A percentile compares a stretch with the other conserved stretches of the same genome.
Evolutionary conservation across 1,140 invertebrate genomes (phyloP).

Genomic region (Teleopsis dalmanni): DNA sequence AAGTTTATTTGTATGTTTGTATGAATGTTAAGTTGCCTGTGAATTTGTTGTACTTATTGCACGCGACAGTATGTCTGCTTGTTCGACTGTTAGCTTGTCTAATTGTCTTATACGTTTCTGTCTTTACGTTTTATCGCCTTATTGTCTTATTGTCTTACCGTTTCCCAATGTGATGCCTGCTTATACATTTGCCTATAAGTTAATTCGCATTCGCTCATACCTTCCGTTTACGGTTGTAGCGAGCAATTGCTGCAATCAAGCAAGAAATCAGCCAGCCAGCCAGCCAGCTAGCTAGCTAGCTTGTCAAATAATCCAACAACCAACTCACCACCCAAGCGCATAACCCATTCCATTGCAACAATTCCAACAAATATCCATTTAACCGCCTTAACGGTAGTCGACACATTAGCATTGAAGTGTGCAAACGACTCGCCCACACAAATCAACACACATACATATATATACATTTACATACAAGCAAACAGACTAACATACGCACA

Average conservation of each 20-base stretch:
- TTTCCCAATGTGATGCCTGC: too few species aligned
- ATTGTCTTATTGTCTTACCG: too few species aligned
- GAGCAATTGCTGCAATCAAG: neutral
- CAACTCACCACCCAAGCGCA: constrained; percentile 1
- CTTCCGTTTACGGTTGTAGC: too few species aligned
- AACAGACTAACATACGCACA: constrained; percentile 23
- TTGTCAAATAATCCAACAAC: neutral
- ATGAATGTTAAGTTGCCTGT: too few species aligned
- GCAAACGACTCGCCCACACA: constrained; percentile 33
- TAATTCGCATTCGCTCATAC: too few species aligned
- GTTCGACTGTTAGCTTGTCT: too few species aligned
- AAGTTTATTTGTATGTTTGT: too few species aligned
- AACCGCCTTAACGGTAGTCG: constrained; percentile 17
- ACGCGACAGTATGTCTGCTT: too few species aligned
- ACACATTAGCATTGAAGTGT: constrained; percentile 43
- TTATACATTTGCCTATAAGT: too few species aligned
- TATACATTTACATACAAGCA: constrained; percentile 7
- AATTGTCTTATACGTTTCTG: too few species aligned
- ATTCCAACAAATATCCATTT: constrained; percentile 2
- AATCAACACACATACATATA: constrained; percentile 12
- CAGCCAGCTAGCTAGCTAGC: constrained; percentile 4
- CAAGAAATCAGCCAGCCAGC: neutral
- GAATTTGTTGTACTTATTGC: too few species aligned
- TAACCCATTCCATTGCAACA: constrained; percentile 3
- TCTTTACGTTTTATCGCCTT: too few species aligned